These are phyloP conservation scores for Himantopus leucocephalus DNA, from an alignment of 2,113 vertebrate genomes.

Conservation along the genomic window DNA sequence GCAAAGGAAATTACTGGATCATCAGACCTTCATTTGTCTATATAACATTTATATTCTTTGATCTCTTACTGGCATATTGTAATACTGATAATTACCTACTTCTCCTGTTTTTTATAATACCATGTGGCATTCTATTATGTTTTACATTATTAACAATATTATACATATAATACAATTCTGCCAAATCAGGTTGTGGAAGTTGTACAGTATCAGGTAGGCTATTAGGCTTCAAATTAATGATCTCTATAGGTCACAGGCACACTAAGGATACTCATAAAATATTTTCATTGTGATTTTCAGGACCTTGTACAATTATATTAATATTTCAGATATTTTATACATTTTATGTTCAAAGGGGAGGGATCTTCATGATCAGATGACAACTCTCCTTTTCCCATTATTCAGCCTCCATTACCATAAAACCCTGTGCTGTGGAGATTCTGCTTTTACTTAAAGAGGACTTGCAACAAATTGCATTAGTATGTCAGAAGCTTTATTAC, in stretches of 20 bases:
- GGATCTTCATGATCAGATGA: not conserved
- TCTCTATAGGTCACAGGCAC: conserved; percentile 67
- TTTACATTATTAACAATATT: conserved; percentile 66
- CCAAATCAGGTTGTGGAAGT: conserved; percentile 33
- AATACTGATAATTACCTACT: conserved; percentile 51
- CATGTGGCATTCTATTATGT: conserved; percentile 54
- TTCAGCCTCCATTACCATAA: not conserved
- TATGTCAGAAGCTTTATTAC: not conserved
- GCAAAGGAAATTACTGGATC: conserved; percentile 49
- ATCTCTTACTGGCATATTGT: conserved; percentile 49
- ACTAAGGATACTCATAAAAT: conserved; percentile 67
- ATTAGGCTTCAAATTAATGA: conserved; percentile 67
- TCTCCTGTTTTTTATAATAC: conserved; percentile 50
- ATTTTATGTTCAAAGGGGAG: conserved; percentile 51
- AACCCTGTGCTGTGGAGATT: not conserved
- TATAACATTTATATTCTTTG: conserved; percentile 50
- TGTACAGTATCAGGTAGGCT: conserved; percentile 40
- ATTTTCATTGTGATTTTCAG: conserved; percentile 66
- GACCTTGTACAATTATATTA: conserved; percentile 63
- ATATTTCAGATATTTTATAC: conserved; percentile 57
- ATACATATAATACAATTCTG: conserved; percentile 35
- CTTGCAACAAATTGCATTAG: not conserved
- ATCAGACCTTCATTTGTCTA: conserved; percentile 53
- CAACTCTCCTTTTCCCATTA: conserved; percentile 13
- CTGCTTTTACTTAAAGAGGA: not conserved